Conservation (phyloP, 2,113 vertebrate genomes). For the Pluvialis apricaria region DNA sequence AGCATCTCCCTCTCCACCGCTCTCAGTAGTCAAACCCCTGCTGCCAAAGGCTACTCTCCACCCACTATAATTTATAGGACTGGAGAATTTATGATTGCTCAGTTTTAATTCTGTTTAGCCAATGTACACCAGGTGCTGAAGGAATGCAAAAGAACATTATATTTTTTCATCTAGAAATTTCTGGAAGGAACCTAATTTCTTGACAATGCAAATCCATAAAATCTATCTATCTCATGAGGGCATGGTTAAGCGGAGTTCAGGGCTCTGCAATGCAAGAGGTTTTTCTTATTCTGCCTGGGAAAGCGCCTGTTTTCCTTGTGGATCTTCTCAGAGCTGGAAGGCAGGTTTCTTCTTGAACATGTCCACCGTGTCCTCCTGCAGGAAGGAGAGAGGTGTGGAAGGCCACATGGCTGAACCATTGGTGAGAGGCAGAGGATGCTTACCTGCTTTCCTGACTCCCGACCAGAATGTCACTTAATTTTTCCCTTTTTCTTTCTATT, state of each 20-base stretch:
- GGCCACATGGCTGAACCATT: rapidly evolving
- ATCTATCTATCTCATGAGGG: not conserved
- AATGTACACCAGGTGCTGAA: not conserved
- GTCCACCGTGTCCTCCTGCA: not conserved
- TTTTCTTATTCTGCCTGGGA: not conserved
- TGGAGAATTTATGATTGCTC: not conserved
- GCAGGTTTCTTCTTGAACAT: not conserved
- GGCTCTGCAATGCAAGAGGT: not conserved
- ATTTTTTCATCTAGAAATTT: not conserved
- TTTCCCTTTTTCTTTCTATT: not conserved
- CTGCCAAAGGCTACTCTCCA: not conserved
- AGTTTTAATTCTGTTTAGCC: not conserved
- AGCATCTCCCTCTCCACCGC: not conserved
- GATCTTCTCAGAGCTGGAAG: not conserved
- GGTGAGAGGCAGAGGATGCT: not conserved
- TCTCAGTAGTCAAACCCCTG: not conserved
- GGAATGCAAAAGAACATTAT: rapidly evolving
- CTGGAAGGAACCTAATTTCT: not conserved
- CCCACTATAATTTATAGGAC: not conserved
- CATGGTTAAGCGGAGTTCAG: rapidly evolving
- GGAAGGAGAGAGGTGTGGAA: not conserved
- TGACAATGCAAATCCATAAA: not conserved
- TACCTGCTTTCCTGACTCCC: not conserved
- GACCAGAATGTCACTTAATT: not conserved
- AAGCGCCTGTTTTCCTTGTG: not conserved